Percentiles rank a stretch among this genome's conserved stretches.
These are phyloP conservation scores for Tachina fera DNA, from an alignment of 2,888 invertebrate species.

Conservation along the genomic window DNA sequence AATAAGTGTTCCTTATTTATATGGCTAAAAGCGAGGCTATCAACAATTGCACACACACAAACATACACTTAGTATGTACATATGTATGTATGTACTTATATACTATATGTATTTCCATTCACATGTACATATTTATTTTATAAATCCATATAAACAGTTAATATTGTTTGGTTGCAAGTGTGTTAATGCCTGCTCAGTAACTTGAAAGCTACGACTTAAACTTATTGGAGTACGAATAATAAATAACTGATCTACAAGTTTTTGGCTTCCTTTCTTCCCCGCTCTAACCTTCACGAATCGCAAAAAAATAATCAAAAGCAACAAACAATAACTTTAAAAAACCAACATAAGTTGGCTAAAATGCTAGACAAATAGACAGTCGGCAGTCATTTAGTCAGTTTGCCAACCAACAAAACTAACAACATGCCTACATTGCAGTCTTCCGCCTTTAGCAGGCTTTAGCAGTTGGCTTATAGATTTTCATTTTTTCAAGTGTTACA, in stretches of 20 bases:
- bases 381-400: slow-evolving; percentile 4
- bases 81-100: neutral
- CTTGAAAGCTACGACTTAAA: slow-evolving; percentile 42
- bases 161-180: slow-evolving; percentile 27
- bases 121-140: neutral
- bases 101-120: neutral
- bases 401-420: neutral
- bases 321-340: slow-evolving; percentile 20
- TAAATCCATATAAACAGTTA: slow-evolving; percentile 48
- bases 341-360: slow-evolving; percentile 33
- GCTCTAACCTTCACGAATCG: neutral
- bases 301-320: neutral
- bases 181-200: slow-evolving; percentile 35
- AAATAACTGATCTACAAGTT: slow-evolving; percentile 46
- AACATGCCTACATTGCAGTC: slow-evolving; percentile 29
- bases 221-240: slow-evolving; percentile 33
- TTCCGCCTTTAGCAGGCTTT: slow-evolving; percentile 59
- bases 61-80: neutral
- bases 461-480: slow-evolving; percentile 19
- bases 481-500: neutral
- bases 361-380: slow-evolving; percentile 13
- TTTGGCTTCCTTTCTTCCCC: slow-evolving; percentile 37
- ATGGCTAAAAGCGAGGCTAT: slow-evolving; percentile 82
- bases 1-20: slow-evolving; percentile 82
- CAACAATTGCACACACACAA: slow-evolving; percentile 65